Evolutionary conservation across 2,113 vertebrate genomes (phyloP), one percentile per base, ranked within the genome.

Genomic region (Athene noctua): DNA sequence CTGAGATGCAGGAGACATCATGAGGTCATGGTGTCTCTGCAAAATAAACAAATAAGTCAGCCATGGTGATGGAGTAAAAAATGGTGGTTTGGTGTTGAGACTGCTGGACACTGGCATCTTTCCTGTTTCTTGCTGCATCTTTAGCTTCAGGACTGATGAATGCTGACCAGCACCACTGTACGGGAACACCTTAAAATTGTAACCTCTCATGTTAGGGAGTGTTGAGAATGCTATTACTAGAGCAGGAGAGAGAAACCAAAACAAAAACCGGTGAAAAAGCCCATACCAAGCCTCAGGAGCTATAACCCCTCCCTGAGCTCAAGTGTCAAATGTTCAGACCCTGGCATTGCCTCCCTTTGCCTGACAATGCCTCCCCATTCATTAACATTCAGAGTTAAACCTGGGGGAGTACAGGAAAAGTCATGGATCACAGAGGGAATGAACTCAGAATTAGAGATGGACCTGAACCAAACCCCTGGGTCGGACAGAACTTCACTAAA

Each of bases 371-470:
- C 51, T 82, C 49, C 59, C 70, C 47, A 66, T 7, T 81, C 91
- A 91, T 97, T 91, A 83, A 88, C 84, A 95, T 95, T 88, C 91
- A 23, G 25, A 55, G 47, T 73, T 66, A 95, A 88, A 88, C 51
- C 81, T 59, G 47, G 51, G 73, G 40, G 46, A 94, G 70, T 4
- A 44, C 62, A 58, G 67, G 54, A 73, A 73, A 92, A 97, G 84
- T 67, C 96, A 95, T 51, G 81, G 91, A 80, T 72, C 80, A 65
- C 27, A 54, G 77, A 70, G 70, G 54, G 70, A 85, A 32, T 32
- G 73, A 95, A 88, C 81, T 91, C 46, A 49, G 86, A 95, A 88
- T 75, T 62, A 94, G 94, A 97, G 70, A 90, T n/a, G 46, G 91
- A 34, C 86, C 92, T 70, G 91, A 94, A 95, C 89, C 84, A 94